Percentiles rank a stretch among this genome's conserved stretches.
These are phyloP conservation scores for Lanistes nyassanus DNA, from an alignment of 1,140 invertebrate genomes.

Conservation along the genomic window DNA sequence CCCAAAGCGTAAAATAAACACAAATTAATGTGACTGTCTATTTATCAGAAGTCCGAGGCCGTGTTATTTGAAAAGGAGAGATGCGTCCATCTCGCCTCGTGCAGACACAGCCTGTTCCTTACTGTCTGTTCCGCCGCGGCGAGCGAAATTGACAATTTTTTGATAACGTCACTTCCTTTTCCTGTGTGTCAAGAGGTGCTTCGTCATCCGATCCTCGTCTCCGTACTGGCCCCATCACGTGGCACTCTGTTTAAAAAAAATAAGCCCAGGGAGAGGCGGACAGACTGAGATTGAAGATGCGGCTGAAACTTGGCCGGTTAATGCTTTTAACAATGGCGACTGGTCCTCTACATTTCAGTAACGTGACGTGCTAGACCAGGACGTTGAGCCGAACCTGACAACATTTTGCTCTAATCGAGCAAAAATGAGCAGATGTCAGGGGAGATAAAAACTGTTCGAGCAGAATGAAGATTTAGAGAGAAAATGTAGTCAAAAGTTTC, in stretches of 20 bases:
- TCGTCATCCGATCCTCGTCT: constrained; percentile 11
- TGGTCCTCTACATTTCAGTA: not conserved
- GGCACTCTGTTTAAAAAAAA: no score
- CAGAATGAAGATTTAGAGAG: not conserved
- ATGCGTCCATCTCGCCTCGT: constrained; percentile 5
- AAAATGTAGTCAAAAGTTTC: no score
- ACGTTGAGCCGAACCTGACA: not conserved
- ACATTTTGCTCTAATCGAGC: not conserved
- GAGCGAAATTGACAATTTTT: constrained; percentile 29
- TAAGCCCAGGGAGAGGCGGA: no score
- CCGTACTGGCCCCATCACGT: no score
- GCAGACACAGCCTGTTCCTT: no score
- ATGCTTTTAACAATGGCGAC: not conserved
- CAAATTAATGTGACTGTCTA: constrained; percentile 30
- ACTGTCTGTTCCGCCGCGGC: constrained; percentile 3
- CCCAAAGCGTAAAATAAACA: constrained; percentile 30
- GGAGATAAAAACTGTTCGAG: not conserved
- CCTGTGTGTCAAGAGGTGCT: constrained; percentile 27
- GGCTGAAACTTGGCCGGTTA: not conserved
- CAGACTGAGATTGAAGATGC: no score
- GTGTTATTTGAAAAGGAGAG: constrained; percentile 24
- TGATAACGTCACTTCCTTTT: constrained; percentile 28
- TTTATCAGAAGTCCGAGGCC: constrained; percentile 21
- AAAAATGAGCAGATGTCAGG: constrained; percentile 8
- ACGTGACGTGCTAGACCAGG: not conserved